Evolutionary conservation across 92 coral and sea anemone genomes (phyloP).

Genomic region (Actinostola sp.): DNA sequence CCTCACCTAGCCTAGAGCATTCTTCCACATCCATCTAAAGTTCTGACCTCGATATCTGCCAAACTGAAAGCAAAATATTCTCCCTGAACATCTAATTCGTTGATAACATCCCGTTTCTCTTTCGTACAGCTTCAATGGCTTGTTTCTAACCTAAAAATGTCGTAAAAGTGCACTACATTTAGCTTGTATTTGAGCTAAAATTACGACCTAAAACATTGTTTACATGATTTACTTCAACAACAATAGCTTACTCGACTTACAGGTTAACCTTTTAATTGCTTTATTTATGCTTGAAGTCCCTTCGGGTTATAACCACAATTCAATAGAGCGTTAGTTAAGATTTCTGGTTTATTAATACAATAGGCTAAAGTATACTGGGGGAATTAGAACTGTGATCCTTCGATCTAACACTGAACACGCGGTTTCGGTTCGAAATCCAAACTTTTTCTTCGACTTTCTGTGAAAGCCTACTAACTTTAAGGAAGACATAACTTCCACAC

Average conservation of each 20-base stretch:
- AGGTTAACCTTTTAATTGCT: neutral
- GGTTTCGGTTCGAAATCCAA: neutral
- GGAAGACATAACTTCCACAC: neutral
- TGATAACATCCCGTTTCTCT: conserved; percentile 39
- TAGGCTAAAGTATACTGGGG: neutral
- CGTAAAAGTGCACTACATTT: neutral
- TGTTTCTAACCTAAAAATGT: conserved; percentile 40
- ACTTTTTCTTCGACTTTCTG: neutral
- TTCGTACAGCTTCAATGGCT: conserved; percentile 41
- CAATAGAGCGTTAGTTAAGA: conserved; percentile 19
- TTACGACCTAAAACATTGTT: neutral
- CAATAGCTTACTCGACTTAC: conserved; percentile 1
- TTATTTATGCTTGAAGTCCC: neutral
- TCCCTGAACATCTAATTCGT: conserved; percentile 45
- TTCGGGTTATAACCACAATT: too few species aligned
- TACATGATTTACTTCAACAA: too few species aligned
- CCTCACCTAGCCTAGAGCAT: conserved; percentile 27
- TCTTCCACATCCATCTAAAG: conserved; percentile 56
- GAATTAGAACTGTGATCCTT: neutral
- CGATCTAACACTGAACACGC: neutral
- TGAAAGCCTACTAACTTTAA: too few species aligned
- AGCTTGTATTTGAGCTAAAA: neutral
- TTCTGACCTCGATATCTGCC: conserved; percentile 50
- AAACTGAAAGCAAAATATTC: conserved; percentile 58
- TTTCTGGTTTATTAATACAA: neutral